phyloP scores from a whole-genome alignment of 2,113 vertebrate species.

The Callorhinus ursinus region DNA sequence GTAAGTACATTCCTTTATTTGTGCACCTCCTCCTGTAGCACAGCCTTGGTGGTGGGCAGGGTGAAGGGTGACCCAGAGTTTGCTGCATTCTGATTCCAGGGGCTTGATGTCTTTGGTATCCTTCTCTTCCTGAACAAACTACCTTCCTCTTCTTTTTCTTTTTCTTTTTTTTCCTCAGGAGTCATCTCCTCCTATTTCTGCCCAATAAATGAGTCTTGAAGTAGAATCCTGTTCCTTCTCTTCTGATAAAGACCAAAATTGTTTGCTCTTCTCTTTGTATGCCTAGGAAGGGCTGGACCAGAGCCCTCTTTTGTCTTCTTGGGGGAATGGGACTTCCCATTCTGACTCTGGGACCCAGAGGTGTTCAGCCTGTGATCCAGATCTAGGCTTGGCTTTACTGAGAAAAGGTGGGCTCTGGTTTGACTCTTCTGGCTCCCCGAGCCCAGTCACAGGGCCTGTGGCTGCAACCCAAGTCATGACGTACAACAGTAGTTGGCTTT shows the following conservation, averaged over 20 bases:
- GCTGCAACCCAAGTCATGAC: neutral
- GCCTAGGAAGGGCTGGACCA: neutral
- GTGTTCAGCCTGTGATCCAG: neutral
- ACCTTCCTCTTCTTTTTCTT: neutral
- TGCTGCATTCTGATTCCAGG: neutral
- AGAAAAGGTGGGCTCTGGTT: neutral
- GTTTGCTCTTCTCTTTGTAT: neutral
- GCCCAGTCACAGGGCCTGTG: neutral
- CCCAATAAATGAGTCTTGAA: neutral
- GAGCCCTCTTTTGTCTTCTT: constrained; percentile 14
- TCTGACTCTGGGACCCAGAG: neutral
- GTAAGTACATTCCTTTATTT: neutral
- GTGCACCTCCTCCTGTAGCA: neutral
- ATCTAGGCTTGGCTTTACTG: neutral
- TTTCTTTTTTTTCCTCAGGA: neutral
- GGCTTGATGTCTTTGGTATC: neutral
- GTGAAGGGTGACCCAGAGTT: neutral
- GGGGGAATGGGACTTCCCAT: neutral
- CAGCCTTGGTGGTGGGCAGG: neutral
- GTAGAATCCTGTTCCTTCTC: neutral
- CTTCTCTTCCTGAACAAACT: neutral
- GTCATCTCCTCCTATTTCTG: constrained; percentile 12
- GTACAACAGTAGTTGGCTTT: neutral
- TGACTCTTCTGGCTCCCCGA: neutral
- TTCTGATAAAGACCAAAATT: neutral